Conservation (phyloP, 2,888 invertebrate genomes). For the Drosophila greeni region DNA sequence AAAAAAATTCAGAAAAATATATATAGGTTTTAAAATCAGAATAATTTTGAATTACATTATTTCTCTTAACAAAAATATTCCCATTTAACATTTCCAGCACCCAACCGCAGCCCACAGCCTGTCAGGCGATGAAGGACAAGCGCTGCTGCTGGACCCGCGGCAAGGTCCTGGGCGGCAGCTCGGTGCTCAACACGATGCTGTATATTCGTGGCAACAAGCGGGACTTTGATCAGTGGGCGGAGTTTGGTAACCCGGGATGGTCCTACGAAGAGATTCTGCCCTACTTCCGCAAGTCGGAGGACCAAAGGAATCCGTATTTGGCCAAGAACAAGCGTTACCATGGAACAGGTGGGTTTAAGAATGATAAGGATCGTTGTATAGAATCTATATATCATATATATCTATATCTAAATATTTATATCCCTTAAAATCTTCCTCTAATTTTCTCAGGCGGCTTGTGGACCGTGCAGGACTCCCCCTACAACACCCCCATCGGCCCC, state of each 20-base stretch:
- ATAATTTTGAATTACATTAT: too few relatives aligned
- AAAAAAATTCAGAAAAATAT: too few relatives aligned
- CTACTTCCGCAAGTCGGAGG: conserved; percentile 92
- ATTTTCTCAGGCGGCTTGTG: conserved; percentile 76
- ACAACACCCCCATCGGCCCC: conserved; percentile 87
- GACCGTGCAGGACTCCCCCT: conserved; percentile 78
- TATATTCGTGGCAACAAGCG: conserved; percentile 92
- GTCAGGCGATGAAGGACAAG: conserved; percentile 91
- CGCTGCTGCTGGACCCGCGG: conserved; percentile 94
- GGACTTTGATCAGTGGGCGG: conserved; percentile 93
- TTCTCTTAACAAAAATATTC: too few relatives aligned
- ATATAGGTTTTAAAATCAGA: too few relatives aligned
- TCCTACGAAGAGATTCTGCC: conserved; percentile 88
- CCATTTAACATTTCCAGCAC: conserved; percentile 79
- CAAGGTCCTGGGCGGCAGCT: conserved; percentile 92
- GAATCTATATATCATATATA: neutral
- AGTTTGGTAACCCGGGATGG: conserved; percentile 93
- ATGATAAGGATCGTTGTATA: too few relatives aligned
- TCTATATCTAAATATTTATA: too few relatives aligned
- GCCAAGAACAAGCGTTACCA: conserved; percentile 87
- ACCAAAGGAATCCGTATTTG: conserved; percentile 92
- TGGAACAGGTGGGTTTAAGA: conserved; percentile 81
- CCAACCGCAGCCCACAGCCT: conserved; percentile 89
- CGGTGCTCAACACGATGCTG: conserved; percentile 93
- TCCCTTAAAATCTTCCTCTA: neutral